Conservation (phyloP, 64 coral and sea anemone species). For the Pocillopora verrucosa region DNA sequence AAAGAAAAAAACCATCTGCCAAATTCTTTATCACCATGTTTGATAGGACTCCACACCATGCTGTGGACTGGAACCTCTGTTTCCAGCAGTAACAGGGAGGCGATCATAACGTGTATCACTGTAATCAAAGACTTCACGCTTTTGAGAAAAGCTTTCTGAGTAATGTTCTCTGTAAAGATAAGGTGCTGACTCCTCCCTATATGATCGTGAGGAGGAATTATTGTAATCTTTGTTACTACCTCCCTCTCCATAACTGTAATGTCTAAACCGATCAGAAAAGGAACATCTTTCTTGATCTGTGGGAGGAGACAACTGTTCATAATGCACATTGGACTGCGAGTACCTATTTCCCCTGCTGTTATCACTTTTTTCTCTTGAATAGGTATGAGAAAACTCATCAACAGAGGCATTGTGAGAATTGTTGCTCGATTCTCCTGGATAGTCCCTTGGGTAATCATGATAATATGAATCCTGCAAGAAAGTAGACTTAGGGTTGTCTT, state of each 20-base stretch:
- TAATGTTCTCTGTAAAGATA: constrained; percentile 65
- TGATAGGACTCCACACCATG: constrained; percentile 27
- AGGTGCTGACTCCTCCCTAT: constrained; percentile 47
- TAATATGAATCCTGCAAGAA: constrained; percentile 36
- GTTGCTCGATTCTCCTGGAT: constrained; percentile 15
- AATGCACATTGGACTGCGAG: constrained; percentile 65
- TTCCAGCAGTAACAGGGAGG: constrained; percentile 29
- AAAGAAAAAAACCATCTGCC: background rate
- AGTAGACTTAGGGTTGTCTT: constrained; percentile 16
- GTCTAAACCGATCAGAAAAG: constrained; percentile 55
- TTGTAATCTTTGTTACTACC: constrained; percentile 35
- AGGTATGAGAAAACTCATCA: background rate
- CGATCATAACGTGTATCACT: constrained; percentile 30
- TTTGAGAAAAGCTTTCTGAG: constrained; percentile 16
- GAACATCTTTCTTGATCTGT: constrained; percentile 42
- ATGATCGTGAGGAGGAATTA: constrained; percentile 13
- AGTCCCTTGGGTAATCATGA: constrained; percentile 22
- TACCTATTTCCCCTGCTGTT: constrained; percentile 17
- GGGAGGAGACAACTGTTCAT: constrained; percentile 88
- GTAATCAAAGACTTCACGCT: constrained; percentile 60
- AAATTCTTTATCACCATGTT: constrained; percentile 29
- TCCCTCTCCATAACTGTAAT: constrained; percentile 56
- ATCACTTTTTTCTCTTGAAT: constrained; percentile 3
- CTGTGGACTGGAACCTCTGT: constrained; percentile 38
- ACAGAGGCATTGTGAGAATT: background rate